phyloP scores from a whole-genome alignment of 2,797 vertebrate species.

The Sarcoramphus papa region DNA sequence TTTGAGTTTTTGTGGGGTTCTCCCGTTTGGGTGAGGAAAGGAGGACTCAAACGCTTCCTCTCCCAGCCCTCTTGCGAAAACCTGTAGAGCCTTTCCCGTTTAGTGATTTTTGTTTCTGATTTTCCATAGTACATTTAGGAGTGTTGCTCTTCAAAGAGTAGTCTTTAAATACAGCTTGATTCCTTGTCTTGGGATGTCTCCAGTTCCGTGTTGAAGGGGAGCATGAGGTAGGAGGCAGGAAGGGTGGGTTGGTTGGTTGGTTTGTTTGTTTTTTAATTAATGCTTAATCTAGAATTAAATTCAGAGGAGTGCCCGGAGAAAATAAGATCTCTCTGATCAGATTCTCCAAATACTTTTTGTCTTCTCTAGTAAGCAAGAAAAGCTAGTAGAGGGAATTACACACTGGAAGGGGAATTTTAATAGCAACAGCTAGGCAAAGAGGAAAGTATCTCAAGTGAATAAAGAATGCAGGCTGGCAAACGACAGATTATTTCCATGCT shows the following conservation, averaged over 20 bases:
- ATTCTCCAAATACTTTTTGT: constrained; percentile 55
- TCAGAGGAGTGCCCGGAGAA: constrained; percentile 45
- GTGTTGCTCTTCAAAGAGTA: neutral
- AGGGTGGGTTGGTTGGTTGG: neutral
- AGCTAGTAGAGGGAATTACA: neutral
- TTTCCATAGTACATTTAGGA: fast-evolving
- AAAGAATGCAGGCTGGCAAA: neutral
- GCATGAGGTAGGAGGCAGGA: neutral
- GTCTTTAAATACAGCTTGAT: neutral
- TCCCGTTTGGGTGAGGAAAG: neutral
- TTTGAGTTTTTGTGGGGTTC: neutral
- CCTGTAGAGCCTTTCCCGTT: fast-evolving
- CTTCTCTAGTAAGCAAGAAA: constrained; percentile 22
- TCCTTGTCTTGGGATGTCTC: neutral
- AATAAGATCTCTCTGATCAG: constrained; percentile 38
- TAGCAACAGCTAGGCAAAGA: neutral
- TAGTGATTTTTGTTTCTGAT: neutral
- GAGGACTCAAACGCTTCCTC: neutral
- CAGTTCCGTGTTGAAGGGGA: neutral
- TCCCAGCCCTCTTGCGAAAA: fast-evolving
- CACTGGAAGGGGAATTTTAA: neutral
- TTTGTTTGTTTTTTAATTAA: neutral
- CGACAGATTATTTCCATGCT: neutral
- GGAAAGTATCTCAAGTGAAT: neutral
- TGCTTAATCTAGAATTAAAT: constrained; percentile 52